phyloP scores from a whole-genome alignment of 2,888 invertebrate genomes.

The Dascillus cervinus region DNA sequence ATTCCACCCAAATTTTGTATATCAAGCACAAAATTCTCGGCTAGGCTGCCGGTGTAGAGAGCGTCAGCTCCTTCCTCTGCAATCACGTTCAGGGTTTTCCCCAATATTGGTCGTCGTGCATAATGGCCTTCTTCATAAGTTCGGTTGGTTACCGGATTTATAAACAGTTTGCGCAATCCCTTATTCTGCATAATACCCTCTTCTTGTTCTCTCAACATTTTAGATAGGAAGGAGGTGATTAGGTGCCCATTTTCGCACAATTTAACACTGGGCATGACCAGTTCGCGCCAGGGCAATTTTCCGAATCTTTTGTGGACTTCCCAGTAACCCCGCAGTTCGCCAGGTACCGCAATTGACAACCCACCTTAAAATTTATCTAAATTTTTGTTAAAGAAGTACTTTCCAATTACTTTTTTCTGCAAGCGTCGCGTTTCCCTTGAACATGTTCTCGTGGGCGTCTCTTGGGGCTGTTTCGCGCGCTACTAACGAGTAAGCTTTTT shows the following conservation, averaged over 20 bases:
- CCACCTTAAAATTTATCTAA: conserved; percentile 42
- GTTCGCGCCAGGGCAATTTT: conserved; percentile 62
- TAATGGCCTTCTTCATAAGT: conserved; percentile 39
- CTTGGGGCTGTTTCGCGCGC: conserved; percentile 69
- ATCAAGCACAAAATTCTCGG: conserved; percentile 35
- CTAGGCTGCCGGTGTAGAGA: conserved; percentile 51
- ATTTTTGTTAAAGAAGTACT: not conserved
- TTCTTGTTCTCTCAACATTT: conserved; percentile 47
- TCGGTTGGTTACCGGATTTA: conserved; percentile 39
- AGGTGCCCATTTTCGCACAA: conserved; percentile 61
- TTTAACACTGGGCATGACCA: conserved; percentile 69
- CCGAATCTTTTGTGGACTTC: conserved; percentile 65
- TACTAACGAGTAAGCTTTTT: conserved; percentile 54
- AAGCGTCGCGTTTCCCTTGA: conserved; percentile 21
- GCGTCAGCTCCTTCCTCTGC: conserved; percentile 47
- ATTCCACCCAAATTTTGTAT: conserved; percentile 57
- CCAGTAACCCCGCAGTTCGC: conserved; percentile 77
- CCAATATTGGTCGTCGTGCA: conserved; percentile 43
- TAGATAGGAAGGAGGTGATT: conserved; percentile 57
- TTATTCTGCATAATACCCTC: conserved; percentile 44
- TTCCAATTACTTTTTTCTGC: conserved; percentile 1
- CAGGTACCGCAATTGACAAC: conserved; percentile 73
- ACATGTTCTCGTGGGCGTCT: conserved; percentile 60
- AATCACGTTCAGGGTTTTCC: conserved; percentile 47
- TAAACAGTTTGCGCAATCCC: conserved; percentile 29